Evolutionary conservation across 2,113 vertebrate species (phyloP).

Genomic region (Eulacestoma nigropectus): DNA sequence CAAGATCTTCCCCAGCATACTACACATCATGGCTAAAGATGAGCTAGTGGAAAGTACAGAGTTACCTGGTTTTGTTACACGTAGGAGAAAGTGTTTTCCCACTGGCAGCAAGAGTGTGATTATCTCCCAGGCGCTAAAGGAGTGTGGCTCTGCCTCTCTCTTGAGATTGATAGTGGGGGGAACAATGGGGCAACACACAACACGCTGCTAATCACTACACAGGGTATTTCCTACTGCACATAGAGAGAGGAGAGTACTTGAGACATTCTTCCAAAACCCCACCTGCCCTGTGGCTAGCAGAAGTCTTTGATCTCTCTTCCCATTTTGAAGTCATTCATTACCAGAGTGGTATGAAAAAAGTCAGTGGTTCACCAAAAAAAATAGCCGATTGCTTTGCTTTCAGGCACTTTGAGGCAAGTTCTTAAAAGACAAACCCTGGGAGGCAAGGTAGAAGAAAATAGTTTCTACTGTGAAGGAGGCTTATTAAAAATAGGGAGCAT

Average conservation of each 20-base stretch:
- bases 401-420: not conserved
- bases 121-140: not conserved
- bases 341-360: not conserved
- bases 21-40: not conserved
- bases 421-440: not conserved
- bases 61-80: not conserved
- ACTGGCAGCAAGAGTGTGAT: not conserved
- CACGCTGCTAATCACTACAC: not conserved
- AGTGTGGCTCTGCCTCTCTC: not conserved
- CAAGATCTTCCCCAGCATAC: not conserved
- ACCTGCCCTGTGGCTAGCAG: not conserved
- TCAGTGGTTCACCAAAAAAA: not conserved
- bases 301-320: not conserved
- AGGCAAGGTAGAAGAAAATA: not conserved
- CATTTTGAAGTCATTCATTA: not conserved
- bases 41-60: not conserved
- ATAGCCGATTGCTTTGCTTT: not conserved
- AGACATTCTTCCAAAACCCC: not conserved
- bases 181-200: not conserved
- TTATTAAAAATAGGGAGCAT: conserved; percentile 4
- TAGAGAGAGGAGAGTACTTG: not conserved
- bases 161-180: not conserved
- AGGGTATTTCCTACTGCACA: not conserved
- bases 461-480: not conserved
- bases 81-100: not conserved